Base-by-base conservation (phyloP, 2,113 vertebrate species). In the Catharus fuscescens region DNA sequence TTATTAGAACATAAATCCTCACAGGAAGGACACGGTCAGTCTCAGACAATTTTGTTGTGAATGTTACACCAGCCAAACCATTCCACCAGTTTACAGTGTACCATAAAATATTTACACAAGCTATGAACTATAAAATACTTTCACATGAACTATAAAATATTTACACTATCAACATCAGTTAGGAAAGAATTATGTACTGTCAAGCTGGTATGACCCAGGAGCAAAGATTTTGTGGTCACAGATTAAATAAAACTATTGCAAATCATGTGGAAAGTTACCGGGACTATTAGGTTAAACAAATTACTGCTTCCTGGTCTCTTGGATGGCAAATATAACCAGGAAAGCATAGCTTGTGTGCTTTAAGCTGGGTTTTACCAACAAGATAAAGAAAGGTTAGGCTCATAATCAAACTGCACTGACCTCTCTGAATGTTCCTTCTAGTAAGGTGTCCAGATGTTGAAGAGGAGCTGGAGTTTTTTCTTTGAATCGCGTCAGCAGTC, bases 401-500 rank as follows among this genome's bases (percentile, higher is more conserved):
- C 70, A 72, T 80, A 95, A 90, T 67, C 83, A 88, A 94, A 80
- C 34, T 72, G 40, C 14, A 96, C 98, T 97, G 88, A 99, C 99
- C 98, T 99, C 99, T 95, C 98, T 98, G 92, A 99, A 99, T 4
- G 99, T 99, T 69, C 98, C 99, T 67, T 99, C 99, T 90, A 99
- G 97, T 92, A 99, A 98, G 7, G 98, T 99, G 96, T 99, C 99
- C 88, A 99, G 98, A 97, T 99, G 99, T 93, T 99, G 99, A 54
- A 99, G 98, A 1, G 99, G 99, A 23, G 98, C 98, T 4, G 99
- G 99, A 48, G 98, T 99, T 97, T 99, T 99, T 97, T 99, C 99
- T 96, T 99, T 99, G 96, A 99, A 99, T 54, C 99, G 98, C 38
- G 99, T 99, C 90, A 99, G 97, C 13, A 99, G 97, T 36, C 99